Evolutionary conservation across 2,888 invertebrate species (phyloP).

Genomic region (Deilephila porcellus): DNA sequence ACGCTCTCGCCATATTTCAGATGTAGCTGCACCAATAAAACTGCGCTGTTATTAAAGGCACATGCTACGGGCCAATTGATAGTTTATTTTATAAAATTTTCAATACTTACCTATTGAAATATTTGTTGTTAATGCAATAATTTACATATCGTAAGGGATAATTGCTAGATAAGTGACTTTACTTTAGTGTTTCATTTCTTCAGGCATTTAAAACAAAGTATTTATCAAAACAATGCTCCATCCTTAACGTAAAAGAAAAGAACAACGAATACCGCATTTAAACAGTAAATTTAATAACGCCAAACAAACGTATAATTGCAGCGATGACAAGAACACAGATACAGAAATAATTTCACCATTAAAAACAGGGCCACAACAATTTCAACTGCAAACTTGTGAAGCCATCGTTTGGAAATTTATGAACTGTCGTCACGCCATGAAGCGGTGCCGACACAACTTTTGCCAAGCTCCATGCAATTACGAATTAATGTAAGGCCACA

Average conservation of each 20-base stretch:
- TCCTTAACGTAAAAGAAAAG: neutral
- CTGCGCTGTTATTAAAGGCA: slow-evolving; percentile 37
- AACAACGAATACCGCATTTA: neutral
- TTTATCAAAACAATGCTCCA: too few species aligned
- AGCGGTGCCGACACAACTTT: neutral
- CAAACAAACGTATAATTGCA: neutral
- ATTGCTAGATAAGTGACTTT: too few species aligned
- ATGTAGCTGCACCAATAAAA: slow-evolving; percentile 65
- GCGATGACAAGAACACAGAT: slow-evolving; percentile 18
- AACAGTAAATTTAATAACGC: neutral
- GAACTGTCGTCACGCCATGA: slow-evolving; percentile 6
- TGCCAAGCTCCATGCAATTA: slow-evolving; percentile 8
- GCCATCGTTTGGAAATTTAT: slow-evolving; percentile 2
- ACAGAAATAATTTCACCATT: neutral
- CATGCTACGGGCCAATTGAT: slow-evolving; percentile 14
- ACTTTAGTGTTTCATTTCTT: too few species aligned
- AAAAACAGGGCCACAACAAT: slow-evolving; percentile 27
- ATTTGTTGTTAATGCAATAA: too few species aligned
- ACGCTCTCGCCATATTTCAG: slow-evolving; percentile 68
- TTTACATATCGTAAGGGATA: too few species aligned
- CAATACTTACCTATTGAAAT: too few species aligned
- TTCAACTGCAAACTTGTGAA: slow-evolving; percentile 29
- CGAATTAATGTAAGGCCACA: neutral
- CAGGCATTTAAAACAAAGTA: too few species aligned
- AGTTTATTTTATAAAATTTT: neutral